Base-by-base conservation (phyloP, 2,888 invertebrate species). In the Diarsia rubi region DNA sequence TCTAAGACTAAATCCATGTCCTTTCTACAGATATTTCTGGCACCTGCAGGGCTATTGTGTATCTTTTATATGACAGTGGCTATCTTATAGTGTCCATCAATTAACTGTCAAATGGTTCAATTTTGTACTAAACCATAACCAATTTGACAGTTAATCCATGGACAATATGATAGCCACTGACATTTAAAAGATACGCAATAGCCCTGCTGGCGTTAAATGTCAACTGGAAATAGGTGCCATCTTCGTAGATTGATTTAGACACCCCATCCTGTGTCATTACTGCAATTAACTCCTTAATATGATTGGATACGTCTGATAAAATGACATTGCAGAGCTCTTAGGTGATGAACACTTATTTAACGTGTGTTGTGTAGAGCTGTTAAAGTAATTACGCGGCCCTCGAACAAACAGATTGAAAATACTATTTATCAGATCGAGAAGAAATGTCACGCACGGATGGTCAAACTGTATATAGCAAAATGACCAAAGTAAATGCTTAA, bases 211-310 rank as follows among this genome's bases (percentile, higher is more conserved):
- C 60, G 27, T 47, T 62, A 42, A 78, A 66, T 66, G 47, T 78
- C 73, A 72, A 27, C 57, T 57, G 45, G 27, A 31, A 77, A 62
- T 54, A 52, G 49, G 52, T 73, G 59, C 52, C 73, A 16, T 47
- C 63, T 45, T 47, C 21, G 42, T 54, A 47, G 45, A 78, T 64
- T 73, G 78, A 31, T 64, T 64, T 52, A 73, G 67, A 68, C 67
- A 47, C 64, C 45, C 52, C 19, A 73, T 68, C 64, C 52, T 62
- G 31, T 64, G 27, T 47, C 69, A 75, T 79, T 69, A 69, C 68
- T 59, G 24, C 69, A 66, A 66, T 75, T 79, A 79, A 37, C 57
- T 37, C n/a, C 60, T 45, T 68, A 74, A 66, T 31, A 57, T 47
- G 49, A 79, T 70, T 79, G 63, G 21, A 59, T 42, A 57, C 27